Conservation (phyloP, 2,888 invertebrate genomes). For the Drosophila paracracens region DNA sequence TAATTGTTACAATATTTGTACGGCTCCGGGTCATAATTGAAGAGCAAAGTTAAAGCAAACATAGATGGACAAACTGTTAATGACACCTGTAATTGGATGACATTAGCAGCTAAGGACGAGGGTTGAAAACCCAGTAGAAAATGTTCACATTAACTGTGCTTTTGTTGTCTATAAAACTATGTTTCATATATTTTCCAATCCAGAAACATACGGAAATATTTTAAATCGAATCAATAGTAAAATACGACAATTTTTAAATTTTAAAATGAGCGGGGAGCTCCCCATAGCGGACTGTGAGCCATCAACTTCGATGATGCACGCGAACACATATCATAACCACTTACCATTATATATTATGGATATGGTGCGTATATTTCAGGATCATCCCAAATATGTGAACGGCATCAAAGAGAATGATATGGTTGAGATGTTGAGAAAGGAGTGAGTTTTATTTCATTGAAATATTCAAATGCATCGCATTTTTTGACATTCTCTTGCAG, state of each 20-base stretch:
- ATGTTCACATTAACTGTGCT: conserved; percentile 19
- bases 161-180: conserved; percentile 14
- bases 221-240: not conserved
- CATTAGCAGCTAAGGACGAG: conserved; percentile 60
- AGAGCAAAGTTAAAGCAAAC: conserved; percentile 64
- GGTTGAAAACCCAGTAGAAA: conserved; percentile 38
- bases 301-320: conserved; percentile 67
- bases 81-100: conserved; percentile 81
- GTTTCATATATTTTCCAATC: not conserved
- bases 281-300: conserved; percentile 75
- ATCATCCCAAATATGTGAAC: conserved; percentile 80
- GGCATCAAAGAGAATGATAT: conserved; percentile 80
- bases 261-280: conserved; percentile 56
- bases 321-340: conserved; percentile 81
- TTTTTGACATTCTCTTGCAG: conserved; percentile 45
- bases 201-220: not conserved
- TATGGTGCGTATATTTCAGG: conserved; percentile 82
- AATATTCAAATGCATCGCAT: not conserved
- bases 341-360: conserved; percentile 83
- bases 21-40: conserved; percentile 61
- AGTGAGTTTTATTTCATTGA: conserved; percentile 66
- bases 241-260: conserved; percentile 1
- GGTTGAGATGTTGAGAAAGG: conserved; percentile 77
- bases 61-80: conserved; percentile 71
- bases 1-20: conserved; percentile 77